Evolutionary conservation across 2,888 invertebrate genomes (phyloP), one percentile per base, ranked within the genome.

Genomic region (Dioctria linearis): DNA sequence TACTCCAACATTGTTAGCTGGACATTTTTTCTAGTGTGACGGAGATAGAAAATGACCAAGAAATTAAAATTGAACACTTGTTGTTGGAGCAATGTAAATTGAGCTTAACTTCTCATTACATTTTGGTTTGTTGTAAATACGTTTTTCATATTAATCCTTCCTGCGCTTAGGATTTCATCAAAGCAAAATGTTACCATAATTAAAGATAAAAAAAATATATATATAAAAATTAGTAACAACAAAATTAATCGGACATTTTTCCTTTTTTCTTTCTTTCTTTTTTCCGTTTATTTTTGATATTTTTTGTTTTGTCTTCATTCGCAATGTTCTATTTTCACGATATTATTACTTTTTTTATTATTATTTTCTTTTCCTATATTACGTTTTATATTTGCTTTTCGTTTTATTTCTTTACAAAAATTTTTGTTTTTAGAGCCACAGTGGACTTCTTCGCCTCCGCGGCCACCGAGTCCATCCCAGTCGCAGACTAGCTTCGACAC

Each of bases 401-500:
- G 49, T 25, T 81, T 85, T 84, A 84, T 85, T 84, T 85, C 85
- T 83, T 86, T 83, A 84, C 2, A 25, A 25, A 84, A 82, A 83
- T 83, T 87, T 87, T 87, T 85, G 85, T 86, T 88, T 89, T 87
- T 90, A 90, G 90, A 90, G 88, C 87, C 89, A 87, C 90, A 90
- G 87, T 90, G 90, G 90, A 90, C 90, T 85, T 86, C 90, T 86
- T 89, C 90, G 87, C 90, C 90, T 84, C 88, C 90, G 86, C 86
- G 90, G 88, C 89, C 90, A 86, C 89, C 88, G 87, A 90, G 90
- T 87, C 90, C 90, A 82, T 84, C 89, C 86, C 89, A 89, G 87
- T 87, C 89, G 88, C 90, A 90, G 90, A 90, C 90, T 88, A 89
- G 88, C 90, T 90, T 90, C 89, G 90, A 90, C 86, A 88, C 89